Conservation (phyloP, 1,140 invertebrate species). For the Psilanteris sp. region DNA sequence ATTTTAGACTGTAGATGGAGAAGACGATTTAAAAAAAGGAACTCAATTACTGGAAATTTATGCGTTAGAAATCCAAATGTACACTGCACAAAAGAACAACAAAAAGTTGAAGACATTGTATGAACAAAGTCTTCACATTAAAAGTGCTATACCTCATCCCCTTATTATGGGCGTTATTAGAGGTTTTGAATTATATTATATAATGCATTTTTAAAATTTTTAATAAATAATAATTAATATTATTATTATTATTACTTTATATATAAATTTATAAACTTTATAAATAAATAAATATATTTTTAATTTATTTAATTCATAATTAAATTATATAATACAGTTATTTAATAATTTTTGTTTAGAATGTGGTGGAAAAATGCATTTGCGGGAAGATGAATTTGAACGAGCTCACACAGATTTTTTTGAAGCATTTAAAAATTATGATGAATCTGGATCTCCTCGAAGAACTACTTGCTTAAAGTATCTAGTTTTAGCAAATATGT, state of each 20-base stretch:
- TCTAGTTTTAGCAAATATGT: constrained; percentile 99
- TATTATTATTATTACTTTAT: too few relatives aligned
- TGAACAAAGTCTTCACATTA: constrained; percentile 98
- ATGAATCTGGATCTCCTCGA: constrained; percentile 98
- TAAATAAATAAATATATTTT: too few relatives aligned
- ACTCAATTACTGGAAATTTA: constrained; percentile 99
- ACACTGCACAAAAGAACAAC: constrained; percentile 99
- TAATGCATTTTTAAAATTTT: too few relatives aligned
- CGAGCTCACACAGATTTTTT: constrained; percentile 99
- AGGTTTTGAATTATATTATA: too few relatives aligned
- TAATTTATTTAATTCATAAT: too few relatives aligned
- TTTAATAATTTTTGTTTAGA: constrained; percentile 82
- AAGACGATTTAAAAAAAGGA: constrained; percentile 99
- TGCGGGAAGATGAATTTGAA: constrained; percentile 98
- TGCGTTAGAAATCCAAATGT: constrained; percentile 99
- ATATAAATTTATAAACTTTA: too few relatives aligned
- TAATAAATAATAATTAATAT: too few relatives aligned
- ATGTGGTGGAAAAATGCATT: constrained; percentile 99
- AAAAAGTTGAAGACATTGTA: constrained; percentile 99
- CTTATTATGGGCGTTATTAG: constrained; percentile 99
- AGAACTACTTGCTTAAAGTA: constrained; percentile 99
- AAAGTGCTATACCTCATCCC: constrained; percentile 99
- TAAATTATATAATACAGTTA: too few relatives aligned
- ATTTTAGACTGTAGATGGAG: constrained; percentile 96
- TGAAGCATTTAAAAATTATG: constrained; percentile 99